Conservation (phyloP, 1,140 invertebrate genomes). For the Stegodyphus dumicola region DNA sequence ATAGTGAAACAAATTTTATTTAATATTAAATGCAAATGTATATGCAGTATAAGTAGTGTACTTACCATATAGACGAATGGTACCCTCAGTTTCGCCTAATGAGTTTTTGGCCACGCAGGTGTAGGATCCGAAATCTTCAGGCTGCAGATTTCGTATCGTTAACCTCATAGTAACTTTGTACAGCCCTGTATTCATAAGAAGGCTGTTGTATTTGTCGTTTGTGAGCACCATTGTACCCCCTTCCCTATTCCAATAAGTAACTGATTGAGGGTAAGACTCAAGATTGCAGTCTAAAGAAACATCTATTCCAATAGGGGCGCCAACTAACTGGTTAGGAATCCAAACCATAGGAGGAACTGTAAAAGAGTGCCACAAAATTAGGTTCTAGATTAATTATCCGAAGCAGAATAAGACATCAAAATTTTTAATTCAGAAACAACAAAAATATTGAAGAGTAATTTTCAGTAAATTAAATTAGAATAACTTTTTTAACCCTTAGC, state of each 20-base stretch:
- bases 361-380: not conserved
- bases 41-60: not conserved
- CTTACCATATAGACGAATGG: constrained; percentile 91
- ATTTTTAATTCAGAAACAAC: too few species aligned
- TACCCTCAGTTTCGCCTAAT: constrained; percentile 90
- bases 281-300: constrained; percentile 69
- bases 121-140: constrained; percentile 84
- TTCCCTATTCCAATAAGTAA: constrained; percentile 64
- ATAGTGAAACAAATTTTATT: too few species aligned
- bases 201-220: constrained; percentile 43
- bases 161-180: constrained; percentile 64
- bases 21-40: too few species aligned
- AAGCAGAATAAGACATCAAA: too few species aligned
- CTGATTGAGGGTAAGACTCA: constrained; percentile 64
- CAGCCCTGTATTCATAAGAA: constrained; percentile 12
- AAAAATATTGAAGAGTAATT: too few species aligned
- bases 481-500: not conserved
- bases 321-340: constrained; percentile 70
- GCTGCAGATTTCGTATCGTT: constrained; percentile 56
- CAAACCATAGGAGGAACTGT: constrained; percentile 70
- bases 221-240: constrained; percentile 45
- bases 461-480: not conserved
- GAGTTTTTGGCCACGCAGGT: constrained; percentile 92
- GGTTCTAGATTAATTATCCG: too few species aligned
- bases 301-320: constrained; percentile 68